Conservation (phyloP, 2,113 vertebrate genomes). For the Ammodytes marinus region DNA sequence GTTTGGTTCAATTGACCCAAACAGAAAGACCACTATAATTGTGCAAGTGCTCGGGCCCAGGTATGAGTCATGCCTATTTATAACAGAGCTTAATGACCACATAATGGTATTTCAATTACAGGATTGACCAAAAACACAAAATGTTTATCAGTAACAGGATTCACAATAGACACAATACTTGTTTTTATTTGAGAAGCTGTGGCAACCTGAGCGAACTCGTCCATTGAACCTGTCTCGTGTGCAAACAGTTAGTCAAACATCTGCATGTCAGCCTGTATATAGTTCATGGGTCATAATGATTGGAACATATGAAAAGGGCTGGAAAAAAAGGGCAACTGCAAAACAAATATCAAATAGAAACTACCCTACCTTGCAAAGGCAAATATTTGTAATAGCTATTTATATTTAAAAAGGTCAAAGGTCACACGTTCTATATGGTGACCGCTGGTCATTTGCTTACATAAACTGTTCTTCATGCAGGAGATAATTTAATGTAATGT, state of each 20-base stretch:
- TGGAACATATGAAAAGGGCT: not conserved
- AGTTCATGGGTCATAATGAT: conserved; percentile 17
- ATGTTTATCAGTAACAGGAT: no score
- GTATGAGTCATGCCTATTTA: not conserved
- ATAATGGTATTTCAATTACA: not conserved
- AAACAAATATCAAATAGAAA: not conserved
- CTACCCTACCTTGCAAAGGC: not conserved
- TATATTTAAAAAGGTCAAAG: not conserved
- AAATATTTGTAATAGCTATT: not conserved
- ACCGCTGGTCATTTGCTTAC: not conserved
- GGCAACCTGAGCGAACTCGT: conserved; percentile 3
- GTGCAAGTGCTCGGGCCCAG: not conserved
- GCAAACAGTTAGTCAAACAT: conserved; percentile 6
- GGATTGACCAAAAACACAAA: not conserved
- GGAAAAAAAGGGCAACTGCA: not conserved
- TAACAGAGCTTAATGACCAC: not conserved
- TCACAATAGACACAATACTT: no score
- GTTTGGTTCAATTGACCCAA: not conserved
- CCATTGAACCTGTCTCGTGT: not conserved
- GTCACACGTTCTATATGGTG: not conserved
- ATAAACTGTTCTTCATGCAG: not conserved
- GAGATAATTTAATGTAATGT: not conserved
- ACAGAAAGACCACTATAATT: not conserved
- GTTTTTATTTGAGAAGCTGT: not conserved
- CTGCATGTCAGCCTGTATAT: not conserved